These are phyloP conservation scores for Lissocephala sabroskyi DNA, from an alignment of 2,888 invertebrate genomes.

Conservation along the genomic window DNA sequence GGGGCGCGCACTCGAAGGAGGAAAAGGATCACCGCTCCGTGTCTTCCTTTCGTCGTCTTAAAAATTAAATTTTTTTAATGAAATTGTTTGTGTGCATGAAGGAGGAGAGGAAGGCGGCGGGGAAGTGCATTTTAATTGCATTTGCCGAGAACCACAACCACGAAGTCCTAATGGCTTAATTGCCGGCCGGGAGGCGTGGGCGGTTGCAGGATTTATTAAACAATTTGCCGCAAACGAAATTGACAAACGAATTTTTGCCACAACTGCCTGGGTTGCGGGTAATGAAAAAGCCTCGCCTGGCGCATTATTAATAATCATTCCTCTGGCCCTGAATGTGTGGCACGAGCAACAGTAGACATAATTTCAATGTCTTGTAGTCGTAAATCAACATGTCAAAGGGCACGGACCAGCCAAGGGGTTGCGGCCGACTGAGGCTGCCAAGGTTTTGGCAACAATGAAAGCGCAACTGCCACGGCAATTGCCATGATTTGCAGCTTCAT, in stretches of 20 bases:
- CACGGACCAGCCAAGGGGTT: not conserved
- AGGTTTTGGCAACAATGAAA: slow-evolving; percentile 26
- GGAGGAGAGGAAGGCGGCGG: slow-evolving; percentile 4
- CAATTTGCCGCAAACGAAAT: slow-evolving; percentile 32
- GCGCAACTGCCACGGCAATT: slow-evolving; percentile 22
- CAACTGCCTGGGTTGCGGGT: slow-evolving; percentile 16
- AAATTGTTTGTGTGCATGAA: slow-evolving; percentile 13
- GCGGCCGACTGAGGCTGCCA: too few relatives aligned
- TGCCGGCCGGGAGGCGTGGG: slow-evolving; percentile 36
- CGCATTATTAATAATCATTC: slow-evolving; percentile 56
- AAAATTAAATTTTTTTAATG: slow-evolving; percentile 43
- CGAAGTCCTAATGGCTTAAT: slow-evolving; percentile 57
- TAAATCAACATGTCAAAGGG: slow-evolving; percentile 30
- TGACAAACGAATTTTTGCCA: slow-evolving; percentile 40
- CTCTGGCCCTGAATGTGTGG: not conserved
- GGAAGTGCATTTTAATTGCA: slow-evolving; percentile 45
- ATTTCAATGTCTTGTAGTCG: slow-evolving; percentile 25
- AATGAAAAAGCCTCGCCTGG: slow-evolving; percentile 43
- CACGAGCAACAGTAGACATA: slow-evolving; percentile 14
- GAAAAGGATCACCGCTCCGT: too few relatives aligned
- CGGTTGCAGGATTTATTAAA: slow-evolving; percentile 5
- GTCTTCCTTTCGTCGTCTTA: slow-evolving; percentile 25
- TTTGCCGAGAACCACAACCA: slow-evolving; percentile 32
- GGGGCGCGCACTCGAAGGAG: too few relatives aligned
- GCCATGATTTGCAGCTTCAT: slow-evolving; percentile 49